Conservation (phyloP, 2,113 vertebrate genomes). For the Arizona elegans region DNA sequence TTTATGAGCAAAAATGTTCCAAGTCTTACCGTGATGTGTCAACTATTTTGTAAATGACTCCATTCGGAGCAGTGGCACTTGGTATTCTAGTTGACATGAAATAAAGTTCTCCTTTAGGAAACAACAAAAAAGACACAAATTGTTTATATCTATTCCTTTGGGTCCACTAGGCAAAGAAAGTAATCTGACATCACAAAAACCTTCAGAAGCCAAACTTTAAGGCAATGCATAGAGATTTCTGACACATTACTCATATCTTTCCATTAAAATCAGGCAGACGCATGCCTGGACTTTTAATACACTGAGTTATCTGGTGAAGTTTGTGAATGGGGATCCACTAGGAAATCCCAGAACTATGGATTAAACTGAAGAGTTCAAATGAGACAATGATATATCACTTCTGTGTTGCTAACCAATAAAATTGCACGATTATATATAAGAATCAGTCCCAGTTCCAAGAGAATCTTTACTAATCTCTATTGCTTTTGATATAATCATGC, state of each 20-base stretch:
- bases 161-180: background rate
- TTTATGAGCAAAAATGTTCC: conserved; percentile 2
- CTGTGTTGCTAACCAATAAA: background rate
- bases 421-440: background rate
- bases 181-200: background rate
- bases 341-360: background rate
- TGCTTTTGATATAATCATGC: background rate
- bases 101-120: conserved; percentile 84
- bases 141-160: background rate
- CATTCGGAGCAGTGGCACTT: conserved; percentile 79
- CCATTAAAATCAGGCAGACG: background rate
- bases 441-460: background rate
- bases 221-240: background rate
- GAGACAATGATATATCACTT: background rate
- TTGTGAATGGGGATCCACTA: background rate
- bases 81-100: conserved; percentile 90
- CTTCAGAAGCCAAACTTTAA: background rate
- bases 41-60: conserved; percentile 90
- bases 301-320: background rate
- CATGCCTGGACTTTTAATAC: background rate
- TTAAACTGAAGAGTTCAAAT: background rate
- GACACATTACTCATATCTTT: background rate
- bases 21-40: conserved; percentile 87
- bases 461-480: background rate
- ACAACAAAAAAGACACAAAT: conserved; percentile 24